phyloP scores from a whole-genome alignment of 2,113 vertebrate genomes.

The Gallinago undulata region DNA sequence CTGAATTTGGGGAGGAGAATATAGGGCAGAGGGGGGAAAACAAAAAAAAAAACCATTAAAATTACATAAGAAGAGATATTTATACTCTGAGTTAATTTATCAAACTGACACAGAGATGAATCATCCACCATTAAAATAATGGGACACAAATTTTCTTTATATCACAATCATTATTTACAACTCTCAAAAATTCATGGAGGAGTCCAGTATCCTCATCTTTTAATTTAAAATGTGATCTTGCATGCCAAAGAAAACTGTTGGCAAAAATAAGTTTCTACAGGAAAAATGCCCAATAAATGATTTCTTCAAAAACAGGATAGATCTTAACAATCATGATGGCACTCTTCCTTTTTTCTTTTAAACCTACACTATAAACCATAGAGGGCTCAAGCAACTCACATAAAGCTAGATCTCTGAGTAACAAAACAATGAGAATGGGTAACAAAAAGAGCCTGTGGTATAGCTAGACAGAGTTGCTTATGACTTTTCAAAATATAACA shows the following conservation, averaged over 20 bases:
- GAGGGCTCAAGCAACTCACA: neutral
- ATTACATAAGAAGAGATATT: slow-evolving; percentile 56
- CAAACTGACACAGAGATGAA: slow-evolving; percentile 40
- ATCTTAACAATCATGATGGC: neutral
- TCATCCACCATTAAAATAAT: slow-evolving; percentile 27
- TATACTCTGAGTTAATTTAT: slow-evolving; percentile 49
- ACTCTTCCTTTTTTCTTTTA: neutral
- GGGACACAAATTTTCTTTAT: slow-evolving; percentile 28
- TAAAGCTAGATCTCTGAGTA: neutral
- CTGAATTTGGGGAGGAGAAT: slow-evolving; percentile 28
- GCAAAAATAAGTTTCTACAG: slow-evolving; percentile 57
- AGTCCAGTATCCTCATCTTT: slow-evolving; percentile 24
- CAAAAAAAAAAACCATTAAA: neutral
- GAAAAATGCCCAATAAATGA: slow-evolving; percentile 46
- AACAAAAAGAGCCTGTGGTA: neutral
- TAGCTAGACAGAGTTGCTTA: neutral
- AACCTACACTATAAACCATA: neutral
- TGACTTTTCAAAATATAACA: neutral
- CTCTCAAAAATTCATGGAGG: neutral
- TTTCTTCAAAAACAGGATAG: slow-evolving; percentile 57
- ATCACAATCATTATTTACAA: slow-evolving; percentile 52
- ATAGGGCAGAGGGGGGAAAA: neutral
- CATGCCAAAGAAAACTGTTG: slow-evolving; percentile 40
- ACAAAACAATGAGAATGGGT: neutral
- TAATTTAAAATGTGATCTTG: slow-evolving; percentile 29